A percentile compares a stretch with the other conserved stretches of the same genome.
phyloP scores from a whole-genome alignment of 2,797 vertebrate genomes.

The Anomalospiza imberbis region DNA sequence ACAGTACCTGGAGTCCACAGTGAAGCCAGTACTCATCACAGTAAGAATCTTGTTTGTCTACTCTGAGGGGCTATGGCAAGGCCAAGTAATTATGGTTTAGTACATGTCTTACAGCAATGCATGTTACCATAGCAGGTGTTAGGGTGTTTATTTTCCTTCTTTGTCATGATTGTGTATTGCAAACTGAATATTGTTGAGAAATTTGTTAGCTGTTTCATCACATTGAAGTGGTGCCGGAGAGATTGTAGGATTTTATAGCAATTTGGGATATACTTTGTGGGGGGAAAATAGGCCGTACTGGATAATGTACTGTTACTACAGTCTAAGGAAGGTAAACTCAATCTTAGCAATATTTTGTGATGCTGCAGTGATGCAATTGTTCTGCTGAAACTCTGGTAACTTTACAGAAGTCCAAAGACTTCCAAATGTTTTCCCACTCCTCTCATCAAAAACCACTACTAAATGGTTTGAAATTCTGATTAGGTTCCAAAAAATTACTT shows the following conservation, averaged over 20 bases:
- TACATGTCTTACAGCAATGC: background rate
- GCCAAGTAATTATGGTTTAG: background rate
- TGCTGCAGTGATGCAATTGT: background rate
- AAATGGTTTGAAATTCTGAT: background rate
- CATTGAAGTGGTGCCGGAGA: background rate
- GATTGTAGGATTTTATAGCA: background rate
- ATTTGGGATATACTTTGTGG: background rate
- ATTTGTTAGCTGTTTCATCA: background rate
- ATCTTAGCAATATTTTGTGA: background rate
- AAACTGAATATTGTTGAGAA: background rate
- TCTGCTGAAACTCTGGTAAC: background rate
- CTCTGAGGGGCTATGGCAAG: background rate
- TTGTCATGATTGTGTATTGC: background rate
- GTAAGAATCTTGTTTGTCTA: conserved; percentile 71
- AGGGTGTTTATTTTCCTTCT: background rate
- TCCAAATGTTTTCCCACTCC: background rate
- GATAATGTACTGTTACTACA: background rate
- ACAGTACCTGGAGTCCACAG: conserved; percentile 87
- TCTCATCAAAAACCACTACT: background rate
- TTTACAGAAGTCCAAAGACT: background rate
- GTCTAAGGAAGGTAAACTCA: background rate
- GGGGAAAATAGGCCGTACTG: background rate
- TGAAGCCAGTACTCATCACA: conserved; percentile 73
- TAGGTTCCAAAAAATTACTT: background rate
- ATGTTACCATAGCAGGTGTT: background rate